Evolutionary conservation across 92 coral and sea anemone species (phyloP).

Genomic region (Epizoanthus illoricatus): DNA sequence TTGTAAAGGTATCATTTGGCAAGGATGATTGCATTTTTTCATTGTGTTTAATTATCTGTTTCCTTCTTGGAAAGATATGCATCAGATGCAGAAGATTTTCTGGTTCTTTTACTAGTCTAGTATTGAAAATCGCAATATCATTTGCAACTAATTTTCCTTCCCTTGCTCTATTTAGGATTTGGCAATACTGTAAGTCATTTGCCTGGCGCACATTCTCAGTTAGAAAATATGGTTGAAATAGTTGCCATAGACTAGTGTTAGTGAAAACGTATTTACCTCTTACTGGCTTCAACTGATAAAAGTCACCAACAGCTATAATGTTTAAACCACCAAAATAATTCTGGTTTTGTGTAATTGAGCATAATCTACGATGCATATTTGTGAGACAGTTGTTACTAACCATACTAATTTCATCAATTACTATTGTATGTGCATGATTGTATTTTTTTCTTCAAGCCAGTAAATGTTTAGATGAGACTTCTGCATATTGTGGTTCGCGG

Average conservation of each 20-base stretch:
- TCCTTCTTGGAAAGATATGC: too few species aligned
- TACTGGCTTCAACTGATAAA: slow-evolving; percentile 33
- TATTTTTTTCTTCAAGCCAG: background rate
- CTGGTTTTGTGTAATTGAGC: background rate
- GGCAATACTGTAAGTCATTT: too few species aligned
- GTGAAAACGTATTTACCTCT: slow-evolving; percentile 13
- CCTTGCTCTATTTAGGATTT: too few species aligned
- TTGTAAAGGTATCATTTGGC: background rate
- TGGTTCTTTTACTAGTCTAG: too few species aligned
- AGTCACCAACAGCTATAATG: slow-evolving; percentile 37
- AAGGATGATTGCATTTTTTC: background rate
- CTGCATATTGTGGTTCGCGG: background rate
- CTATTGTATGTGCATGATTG: background rate
- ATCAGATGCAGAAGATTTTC: too few species aligned
- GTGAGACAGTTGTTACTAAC: background rate
- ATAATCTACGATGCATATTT: slow-evolving; percentile 13
- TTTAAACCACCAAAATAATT: slow-evolving; percentile 14
- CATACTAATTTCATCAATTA: slow-evolving; percentile 47
- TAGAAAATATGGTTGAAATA: slow-evolving; percentile 19
- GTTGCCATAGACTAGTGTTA: background rate
- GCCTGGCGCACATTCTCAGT: background rate
- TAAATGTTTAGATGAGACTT: background rate
- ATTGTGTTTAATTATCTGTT: too few species aligned
- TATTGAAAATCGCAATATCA: too few species aligned
- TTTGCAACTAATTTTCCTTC: too few species aligned